phyloP scores from a whole-genome alignment of 1,140 invertebrate species.

The Hermetia illucens region DNA sequence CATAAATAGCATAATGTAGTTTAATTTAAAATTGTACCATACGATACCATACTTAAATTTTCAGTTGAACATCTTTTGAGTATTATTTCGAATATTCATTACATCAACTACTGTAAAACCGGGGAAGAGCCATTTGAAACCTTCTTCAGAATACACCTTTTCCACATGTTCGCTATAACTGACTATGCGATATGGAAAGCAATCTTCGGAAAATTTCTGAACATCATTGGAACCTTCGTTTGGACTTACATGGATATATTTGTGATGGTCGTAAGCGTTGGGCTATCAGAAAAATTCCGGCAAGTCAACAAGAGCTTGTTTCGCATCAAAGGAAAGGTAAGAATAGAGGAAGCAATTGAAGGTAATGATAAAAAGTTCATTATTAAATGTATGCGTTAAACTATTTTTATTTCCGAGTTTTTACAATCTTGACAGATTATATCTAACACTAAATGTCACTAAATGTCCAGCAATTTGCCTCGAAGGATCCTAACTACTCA shows the following conservation, averaged over 20 bases:
- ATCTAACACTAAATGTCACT: too few relatives aligned
- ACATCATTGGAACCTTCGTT: conserved; percentile 21
- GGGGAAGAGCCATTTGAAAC: conserved; percentile 20
- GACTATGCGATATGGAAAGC: conserved; percentile 14
- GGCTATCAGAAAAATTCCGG: conserved; percentile 17
- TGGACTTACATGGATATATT: conserved; percentile 29
- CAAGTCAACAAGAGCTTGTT: conserved; percentile 23
- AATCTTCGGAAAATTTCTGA: conserved; percentile 19
- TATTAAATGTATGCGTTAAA: too few relatives aligned
- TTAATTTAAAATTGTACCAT: too few relatives aligned
- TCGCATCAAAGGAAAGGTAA: conserved; percentile 25
- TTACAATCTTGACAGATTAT: too few relatives aligned
- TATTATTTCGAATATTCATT: conserved; percentile 19
- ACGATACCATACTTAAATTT: too few relatives aligned
- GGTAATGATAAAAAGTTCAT: too few relatives aligned
- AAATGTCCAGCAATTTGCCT: too few relatives aligned
- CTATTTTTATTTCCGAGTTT: too few relatives aligned
- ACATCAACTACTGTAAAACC: conserved; percentile 15
- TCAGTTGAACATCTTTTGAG: conserved; percentile 23
- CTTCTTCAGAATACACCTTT: conserved; percentile 18
- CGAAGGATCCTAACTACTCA: too few relatives aligned
- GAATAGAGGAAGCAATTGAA: background rate
- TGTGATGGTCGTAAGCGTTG: conserved; percentile 28
- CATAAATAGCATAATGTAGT: too few relatives aligned
- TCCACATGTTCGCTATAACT: conserved; percentile 19